Conservation (phyloP, 2,888 invertebrate species). For the Lottia gigantea region DNA sequence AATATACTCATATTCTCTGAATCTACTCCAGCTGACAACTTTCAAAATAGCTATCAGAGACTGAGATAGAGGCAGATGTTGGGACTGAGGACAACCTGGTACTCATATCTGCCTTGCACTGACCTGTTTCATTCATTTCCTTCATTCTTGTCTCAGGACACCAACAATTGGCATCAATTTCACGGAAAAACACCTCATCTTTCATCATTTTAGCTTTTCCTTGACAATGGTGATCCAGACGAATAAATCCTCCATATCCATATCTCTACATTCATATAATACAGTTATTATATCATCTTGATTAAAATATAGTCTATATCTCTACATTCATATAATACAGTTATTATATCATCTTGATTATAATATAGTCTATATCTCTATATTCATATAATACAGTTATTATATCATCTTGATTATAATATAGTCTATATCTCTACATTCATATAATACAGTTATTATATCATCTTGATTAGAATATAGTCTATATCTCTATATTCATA, state of each 20-base stretch:
- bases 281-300: neutral
- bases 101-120: neutral
- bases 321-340: too few relatives aligned
- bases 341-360: too few relatives aligned
- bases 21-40: too few relatives aligned
- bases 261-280: conserved; percentile 63
- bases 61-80: too few relatives aligned
- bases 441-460: too few relatives aligned
- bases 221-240: conserved; percentile 66
- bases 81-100: too few relatives aligned
- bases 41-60: too few relatives aligned
- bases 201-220: conserved; percentile 70
- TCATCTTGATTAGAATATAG: too few relatives aligned
- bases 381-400: conserved; percentile 9
- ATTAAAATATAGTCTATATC: too few relatives aligned
- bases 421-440: too few relatives aligned
- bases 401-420: neutral
- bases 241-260: conserved; percentile 72
- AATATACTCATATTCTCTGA: too few relatives aligned
- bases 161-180: conserved; percentile 72
- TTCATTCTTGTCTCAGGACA: conserved; percentile 68
- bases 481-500: conserved; percentile 68
- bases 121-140: conserved; percentile 71
- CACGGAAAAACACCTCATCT: conserved; percentile 71
- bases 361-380: conserved; percentile 68